A percentile compares a stretch with the other conserved stretches of the same genome.
These are phyloP conservation scores for Trichogramma pretiosum DNA, from an alignment of 1,140 invertebrate species.

Conservation along the genomic window DNA sequence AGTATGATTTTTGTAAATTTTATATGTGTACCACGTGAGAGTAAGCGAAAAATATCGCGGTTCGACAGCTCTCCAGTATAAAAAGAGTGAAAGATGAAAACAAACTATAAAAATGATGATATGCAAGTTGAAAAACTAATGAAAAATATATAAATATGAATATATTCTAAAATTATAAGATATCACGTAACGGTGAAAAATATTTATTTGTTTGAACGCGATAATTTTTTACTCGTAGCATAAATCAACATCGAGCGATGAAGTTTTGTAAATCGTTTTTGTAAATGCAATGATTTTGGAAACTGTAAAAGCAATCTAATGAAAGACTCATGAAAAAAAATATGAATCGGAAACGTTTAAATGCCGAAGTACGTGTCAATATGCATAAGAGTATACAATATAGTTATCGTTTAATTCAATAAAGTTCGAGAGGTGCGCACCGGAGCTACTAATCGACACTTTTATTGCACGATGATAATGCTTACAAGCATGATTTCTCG, in stretches of 20 bases:
- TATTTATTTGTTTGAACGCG: neutral
- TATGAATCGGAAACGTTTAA: conserved; percentile 15
- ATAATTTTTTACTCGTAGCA: neutral
- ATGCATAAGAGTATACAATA: neutral
- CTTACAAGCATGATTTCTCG: conserved; percentile 14
- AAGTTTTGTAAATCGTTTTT: no score
- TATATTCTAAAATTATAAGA: neutral
- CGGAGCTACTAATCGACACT: neutral
- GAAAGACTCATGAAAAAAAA: conserved; percentile 22
- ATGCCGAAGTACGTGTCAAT: conserved; percentile 11
- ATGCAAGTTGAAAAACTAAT: conserved; percentile 6
- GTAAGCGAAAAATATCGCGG: no score
- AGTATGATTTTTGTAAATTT: no score
- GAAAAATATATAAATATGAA: conserved; percentile 2
- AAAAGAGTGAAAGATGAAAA: conserved; percentile 8
- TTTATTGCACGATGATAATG: neutral
- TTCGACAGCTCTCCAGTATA: conserved; percentile 7
- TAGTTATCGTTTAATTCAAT: neutral
- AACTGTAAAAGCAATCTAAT: conserved; percentile 22
- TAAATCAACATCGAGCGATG: neutral
- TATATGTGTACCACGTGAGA: no score
- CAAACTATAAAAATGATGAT: conserved; percentile 11
- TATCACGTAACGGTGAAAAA: neutral
- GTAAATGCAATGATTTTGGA: no score
- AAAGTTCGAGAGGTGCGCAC: no score